phyloP scores from a whole-genome alignment of 2,888 invertebrate genomes.

The Melanostoma mellinum region DNA sequence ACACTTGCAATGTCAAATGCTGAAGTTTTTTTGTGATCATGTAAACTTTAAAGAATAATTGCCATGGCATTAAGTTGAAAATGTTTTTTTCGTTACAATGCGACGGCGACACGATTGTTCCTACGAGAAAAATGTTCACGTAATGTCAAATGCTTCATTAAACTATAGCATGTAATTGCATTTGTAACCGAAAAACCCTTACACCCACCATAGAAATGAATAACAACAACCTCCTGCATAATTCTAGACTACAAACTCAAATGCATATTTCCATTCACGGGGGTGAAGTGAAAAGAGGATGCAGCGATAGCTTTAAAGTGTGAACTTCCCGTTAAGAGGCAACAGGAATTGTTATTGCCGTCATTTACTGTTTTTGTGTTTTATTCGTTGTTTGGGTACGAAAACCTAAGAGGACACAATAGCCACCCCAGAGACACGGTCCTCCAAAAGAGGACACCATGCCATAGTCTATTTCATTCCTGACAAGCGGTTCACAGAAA shows the following conservation, averaged over 20 bases:
- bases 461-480: no score
- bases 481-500: neutral
- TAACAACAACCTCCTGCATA: no score
- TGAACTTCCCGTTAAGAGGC: slow-evolving; percentile 10
- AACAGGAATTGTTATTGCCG: slow-evolving; percentile 49
- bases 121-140: neutral
- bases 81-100: no score
- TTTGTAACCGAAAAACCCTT: slow-evolving; percentile 6
- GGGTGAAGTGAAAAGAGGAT: neutral
- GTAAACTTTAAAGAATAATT: slow-evolving; percentile 12
- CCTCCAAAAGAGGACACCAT: neutral
- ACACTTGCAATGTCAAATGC: slow-evolving; percentile 1
- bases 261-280: slow-evolving; percentile 10
- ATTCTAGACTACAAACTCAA: slow-evolving; percentile 6
- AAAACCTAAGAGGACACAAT: slow-evolving; percentile 43
- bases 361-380: slow-evolving; percentile 59
- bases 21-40: no score
- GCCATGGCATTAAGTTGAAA: neutral
- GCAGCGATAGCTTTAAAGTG: slow-evolving; percentile 18
- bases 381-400: slow-evolving; percentile 30
- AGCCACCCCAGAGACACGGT: slow-evolving; percentile 31
- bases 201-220: neutral
- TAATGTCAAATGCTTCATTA: no score
- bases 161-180: neutral
- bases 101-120: neutral